These are phyloP conservation scores for Toxotes lorentzi DNA, from an alignment of 2,797 vertebrate species.

Conservation along the genomic window DNA sequence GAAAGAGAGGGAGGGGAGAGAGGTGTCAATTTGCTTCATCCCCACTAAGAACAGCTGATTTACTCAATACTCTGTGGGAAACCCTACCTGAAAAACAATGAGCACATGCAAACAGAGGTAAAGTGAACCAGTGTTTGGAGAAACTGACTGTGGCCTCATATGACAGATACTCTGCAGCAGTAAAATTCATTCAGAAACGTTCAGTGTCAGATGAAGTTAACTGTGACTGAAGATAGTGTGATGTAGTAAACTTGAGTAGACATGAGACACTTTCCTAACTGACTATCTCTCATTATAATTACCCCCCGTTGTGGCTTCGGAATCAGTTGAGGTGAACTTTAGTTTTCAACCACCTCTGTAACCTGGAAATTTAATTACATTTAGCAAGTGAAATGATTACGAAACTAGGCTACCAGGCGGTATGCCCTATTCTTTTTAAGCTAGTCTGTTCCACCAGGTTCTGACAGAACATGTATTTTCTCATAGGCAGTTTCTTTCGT, in stretches of 20 bases:
- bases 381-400: too few species aligned
- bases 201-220: neutral
- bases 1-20: neutral
- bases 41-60: conserved; percentile 16
- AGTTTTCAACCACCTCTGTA: too few species aligned
- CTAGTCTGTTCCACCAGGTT: too few species aligned
- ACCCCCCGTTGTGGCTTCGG: neutral
- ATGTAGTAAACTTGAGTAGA: too few species aligned
- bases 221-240: too few species aligned
- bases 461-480: too few species aligned
- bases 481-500: too few species aligned
- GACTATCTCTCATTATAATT: neutral
- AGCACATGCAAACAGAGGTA: conserved; percentile 20
- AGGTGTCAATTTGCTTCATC: conserved; percentile 36
- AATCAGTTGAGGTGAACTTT: neutral
- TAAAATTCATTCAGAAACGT: neutral
- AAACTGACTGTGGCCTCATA: conserved; percentile 8
- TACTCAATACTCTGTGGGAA: conserved; percentile 33
- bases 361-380: too few species aligned
- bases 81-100: conserved; percentile 19
- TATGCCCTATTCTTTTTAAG: too few species aligned
- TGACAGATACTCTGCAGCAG: neutral
- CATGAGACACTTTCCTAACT: too few species aligned
- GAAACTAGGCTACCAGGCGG: too few species aligned
- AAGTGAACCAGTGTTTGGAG: conserved; percentile 30